phyloP scores from a whole-genome alignment of 2,797 vertebrate genomes.

The Syngnathus acus region DNA sequence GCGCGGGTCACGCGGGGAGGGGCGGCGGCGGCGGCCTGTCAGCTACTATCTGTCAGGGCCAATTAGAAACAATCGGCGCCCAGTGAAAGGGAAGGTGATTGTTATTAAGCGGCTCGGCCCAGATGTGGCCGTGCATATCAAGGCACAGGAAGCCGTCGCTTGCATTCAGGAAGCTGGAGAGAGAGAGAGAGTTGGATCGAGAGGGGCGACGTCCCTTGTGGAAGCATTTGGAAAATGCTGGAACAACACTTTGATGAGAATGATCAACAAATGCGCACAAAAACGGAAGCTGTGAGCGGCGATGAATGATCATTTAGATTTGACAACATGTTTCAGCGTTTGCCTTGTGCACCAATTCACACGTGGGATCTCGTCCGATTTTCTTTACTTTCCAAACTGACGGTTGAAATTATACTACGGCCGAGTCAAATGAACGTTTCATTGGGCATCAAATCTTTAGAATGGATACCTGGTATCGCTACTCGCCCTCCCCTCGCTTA shows the following conservation, averaged over 20 bases:
- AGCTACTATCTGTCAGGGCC: conserved; percentile 99
- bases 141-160: conserved; percentile 99
- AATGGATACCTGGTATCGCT: no score
- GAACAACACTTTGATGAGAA: background rate
- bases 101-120: conserved; percentile 99
- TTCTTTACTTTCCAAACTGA: no score
- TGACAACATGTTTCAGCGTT: no score
- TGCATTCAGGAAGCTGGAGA: conserved; percentile 94
- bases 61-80: conserved; percentile 99
- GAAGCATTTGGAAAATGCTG: background rate
- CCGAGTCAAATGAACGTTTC: no score
- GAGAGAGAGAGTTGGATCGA: conserved; percentile 36
- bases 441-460: no score
- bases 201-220: background rate
- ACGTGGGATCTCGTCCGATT: no score
- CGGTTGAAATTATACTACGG: no score
- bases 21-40: conserved; percentile 95
- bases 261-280: background rate
- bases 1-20: conserved; percentile 98
- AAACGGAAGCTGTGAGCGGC: background rate
- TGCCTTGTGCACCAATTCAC: no score
- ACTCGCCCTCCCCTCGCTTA: no score
- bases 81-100: conserved; percentile 99
- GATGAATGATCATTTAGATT: background rate
- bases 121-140: conserved; percentile 99